These are phyloP conservation scores for Rhinolophus sinicus DNA, from an alignment of 2,113 vertebrate genomes.

Conservation along the genomic window DNA sequence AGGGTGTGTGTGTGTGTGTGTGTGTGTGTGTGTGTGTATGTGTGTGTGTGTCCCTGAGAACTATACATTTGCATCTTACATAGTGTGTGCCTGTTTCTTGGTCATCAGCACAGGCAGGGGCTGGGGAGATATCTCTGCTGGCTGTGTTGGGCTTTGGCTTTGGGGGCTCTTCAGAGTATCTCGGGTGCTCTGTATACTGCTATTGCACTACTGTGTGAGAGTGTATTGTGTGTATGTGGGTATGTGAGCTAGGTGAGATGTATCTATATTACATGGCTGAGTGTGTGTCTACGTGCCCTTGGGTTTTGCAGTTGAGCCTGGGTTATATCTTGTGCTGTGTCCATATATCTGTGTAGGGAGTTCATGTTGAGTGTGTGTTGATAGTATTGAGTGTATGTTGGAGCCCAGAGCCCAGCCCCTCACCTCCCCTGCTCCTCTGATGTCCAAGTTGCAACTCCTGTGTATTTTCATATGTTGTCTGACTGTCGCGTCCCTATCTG, in stretches of 20 bases:
- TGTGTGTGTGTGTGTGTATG: neutral
- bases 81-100: neutral
- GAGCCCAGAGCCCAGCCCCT: neutral
- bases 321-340: neutral
- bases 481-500: neutral
- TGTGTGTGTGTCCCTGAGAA: neutral
- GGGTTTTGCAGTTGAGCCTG: neutral
- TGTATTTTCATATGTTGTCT: neutral
- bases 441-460: neutral
- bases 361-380: neutral
- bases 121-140: neutral
- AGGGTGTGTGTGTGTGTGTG: neutral
- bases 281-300: neutral
- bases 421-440: neutral
- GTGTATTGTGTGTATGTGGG: neutral
- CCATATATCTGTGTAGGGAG: neutral
- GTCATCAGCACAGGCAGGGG: neutral
- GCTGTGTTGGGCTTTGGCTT: neutral
- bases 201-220: neutral
- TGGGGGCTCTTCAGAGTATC: neutral
- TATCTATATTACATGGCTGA: neutral
- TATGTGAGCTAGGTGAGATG: neutral
- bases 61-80: neutral
- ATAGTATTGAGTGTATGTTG: neutral
- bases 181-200: neutral